These are phyloP conservation scores for Leptinotarsa defecta DNA, from an alignment of 1,140 invertebrate genomes.

Conservation along the genomic window DNA sequence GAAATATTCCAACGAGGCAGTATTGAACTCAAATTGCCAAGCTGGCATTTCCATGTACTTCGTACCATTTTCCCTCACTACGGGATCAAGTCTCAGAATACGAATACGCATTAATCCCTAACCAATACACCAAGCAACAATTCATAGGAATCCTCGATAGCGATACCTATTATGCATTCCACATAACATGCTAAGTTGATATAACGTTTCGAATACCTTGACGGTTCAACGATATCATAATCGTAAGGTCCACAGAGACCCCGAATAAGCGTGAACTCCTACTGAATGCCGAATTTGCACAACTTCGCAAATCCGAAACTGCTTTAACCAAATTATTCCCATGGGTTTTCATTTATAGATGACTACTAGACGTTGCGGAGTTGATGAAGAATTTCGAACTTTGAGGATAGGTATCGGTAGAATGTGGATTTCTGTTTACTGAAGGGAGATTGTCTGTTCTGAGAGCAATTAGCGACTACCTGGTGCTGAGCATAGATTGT, in stretches of 20 bases:
- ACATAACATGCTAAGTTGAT: constrained; percentile 15
- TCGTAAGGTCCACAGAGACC: constrained; percentile 4
- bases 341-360: background rate
- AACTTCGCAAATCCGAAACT: constrained; percentile 15
- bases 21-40: too few relatives aligned
- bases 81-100: background rate
- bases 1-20: too few relatives aligned
- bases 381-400: background rate
- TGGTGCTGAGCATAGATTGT: too few relatives aligned
- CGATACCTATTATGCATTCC: constrained; percentile 13
- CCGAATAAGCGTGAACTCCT: constrained; percentile 5
- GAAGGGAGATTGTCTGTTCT: background rate
- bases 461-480: background rate
- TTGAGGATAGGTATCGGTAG: background rate
- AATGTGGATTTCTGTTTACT: background rate
- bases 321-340: constrained; percentile 13
- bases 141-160: background rate
- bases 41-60: background rate
- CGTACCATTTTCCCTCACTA: background rate
- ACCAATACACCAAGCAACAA: constrained; percentile 14
- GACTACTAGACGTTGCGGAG: constrained; percentile 2
- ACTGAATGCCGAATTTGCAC: constrained; percentile 12
- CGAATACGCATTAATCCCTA: background rate
- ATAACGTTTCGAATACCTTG: constrained; percentile 7
- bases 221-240: constrained; percentile 16